Percentiles rank a stretch among this genome's conserved stretches.
Evolutionary conservation across 2,113 vertebrate genomes (phyloP).

Genomic region (Trochalopteron elliotii): DNA sequence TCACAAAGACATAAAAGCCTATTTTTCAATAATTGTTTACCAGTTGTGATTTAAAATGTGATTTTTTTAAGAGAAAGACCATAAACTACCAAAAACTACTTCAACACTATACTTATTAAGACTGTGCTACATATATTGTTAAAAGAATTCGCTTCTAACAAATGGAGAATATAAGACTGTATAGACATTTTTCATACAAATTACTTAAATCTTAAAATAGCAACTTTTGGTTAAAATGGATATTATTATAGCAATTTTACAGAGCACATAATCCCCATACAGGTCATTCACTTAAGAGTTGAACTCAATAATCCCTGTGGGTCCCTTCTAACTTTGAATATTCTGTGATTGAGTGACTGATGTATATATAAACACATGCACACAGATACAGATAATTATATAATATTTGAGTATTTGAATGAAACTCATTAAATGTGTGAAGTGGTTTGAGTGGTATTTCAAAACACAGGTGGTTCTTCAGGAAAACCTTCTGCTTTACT

Average conservation of each 20-base stretch:
- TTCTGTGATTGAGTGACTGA: neutral
- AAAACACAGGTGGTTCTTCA: neutral
- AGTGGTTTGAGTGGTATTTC: neutral
- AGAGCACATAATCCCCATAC: neutral
- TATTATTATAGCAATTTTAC: neutral
- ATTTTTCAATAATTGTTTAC: neutral
- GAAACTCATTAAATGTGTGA: neutral
- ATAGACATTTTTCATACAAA: neutral
- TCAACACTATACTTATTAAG: neutral
- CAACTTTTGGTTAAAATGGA: neutral
- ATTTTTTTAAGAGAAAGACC: neutral
- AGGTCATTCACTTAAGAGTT: neutral
- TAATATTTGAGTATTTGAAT: neutral
- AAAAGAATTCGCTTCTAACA: neutral
- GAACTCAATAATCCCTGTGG: neutral
- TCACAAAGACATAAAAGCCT: neutral
- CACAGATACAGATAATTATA: neutral
- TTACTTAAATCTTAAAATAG: neutral
- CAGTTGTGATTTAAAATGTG: neutral
- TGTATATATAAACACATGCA: neutral
- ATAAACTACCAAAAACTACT: neutral
- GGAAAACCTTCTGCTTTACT: neutral
- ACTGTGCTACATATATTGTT: neutral
- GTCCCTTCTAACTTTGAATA: neutral
- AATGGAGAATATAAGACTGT: neutral